Percentiles rank a stretch among this genome's conserved stretches.
These are phyloP conservation scores for Uropetala carovei DNA, from an alignment of 2,888 invertebrate genomes.

Conservation along the genomic window DNA sequence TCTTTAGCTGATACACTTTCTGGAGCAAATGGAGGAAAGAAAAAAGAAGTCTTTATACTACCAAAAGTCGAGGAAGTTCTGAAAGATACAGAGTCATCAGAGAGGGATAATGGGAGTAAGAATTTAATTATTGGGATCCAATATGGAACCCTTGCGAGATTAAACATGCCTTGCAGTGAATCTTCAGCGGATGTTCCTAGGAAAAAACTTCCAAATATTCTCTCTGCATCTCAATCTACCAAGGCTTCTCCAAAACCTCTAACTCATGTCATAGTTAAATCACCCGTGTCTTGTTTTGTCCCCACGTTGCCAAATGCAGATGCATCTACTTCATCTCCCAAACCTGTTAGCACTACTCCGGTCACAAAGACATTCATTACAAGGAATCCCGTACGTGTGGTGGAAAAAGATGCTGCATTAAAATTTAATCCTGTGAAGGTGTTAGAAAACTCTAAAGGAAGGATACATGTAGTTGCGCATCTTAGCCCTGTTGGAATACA, in stretches of 20 bases:
- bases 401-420: neutral
- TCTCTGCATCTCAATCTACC: constrained; percentile 28
- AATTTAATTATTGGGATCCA: constrained; percentile 39
- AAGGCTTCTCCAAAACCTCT: constrained; percentile 15
- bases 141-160: constrained; percentile 12
- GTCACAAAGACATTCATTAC: constrained; percentile 57
- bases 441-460: neutral
- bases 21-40: constrained; percentile 8
- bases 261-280: constrained; percentile 42
- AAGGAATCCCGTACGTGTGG: constrained; percentile 25
- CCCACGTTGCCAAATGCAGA: constrained; percentile 25
- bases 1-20: neutral
- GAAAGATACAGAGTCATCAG: constrained; percentile 31
- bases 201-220: constrained; percentile 43
- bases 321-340: neutral
- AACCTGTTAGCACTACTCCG: constrained; percentile 2
- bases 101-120: neutral
- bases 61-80: constrained; percentile 46
- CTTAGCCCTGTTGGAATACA: neutral
- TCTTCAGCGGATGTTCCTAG: neutral
- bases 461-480: neutral
- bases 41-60: constrained; percentile 38
- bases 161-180: constrained; percentile 32
- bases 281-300: constrained; percentile 15
- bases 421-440: constrained; percentile 43